phyloP scores from a whole-genome alignment of 2,113 vertebrate genomes.

The Todiramphus chloris region DNA sequence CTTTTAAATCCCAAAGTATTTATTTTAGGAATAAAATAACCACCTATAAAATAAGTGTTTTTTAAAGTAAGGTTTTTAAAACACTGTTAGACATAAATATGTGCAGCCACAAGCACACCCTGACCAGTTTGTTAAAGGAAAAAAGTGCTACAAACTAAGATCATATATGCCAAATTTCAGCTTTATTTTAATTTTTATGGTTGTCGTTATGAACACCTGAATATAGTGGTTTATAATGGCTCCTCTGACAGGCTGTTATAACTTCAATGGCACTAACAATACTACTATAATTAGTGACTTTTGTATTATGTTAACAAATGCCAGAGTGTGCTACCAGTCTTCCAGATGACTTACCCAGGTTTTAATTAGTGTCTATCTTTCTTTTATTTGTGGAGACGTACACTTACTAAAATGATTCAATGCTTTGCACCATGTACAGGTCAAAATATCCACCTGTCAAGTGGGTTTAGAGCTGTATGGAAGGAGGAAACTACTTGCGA shows the following conservation, averaged over 20 bases:
- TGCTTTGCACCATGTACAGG: conserved; percentile 68
- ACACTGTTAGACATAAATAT: background rate
- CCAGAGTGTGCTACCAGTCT: conserved; percentile 69
- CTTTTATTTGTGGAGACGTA: conserved; percentile 69
- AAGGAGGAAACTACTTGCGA: conserved; percentile 29
- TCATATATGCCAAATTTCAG: background rate
- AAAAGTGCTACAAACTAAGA: background rate
- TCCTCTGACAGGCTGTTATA: conserved; percentile 63
- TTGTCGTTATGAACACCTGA: conserved; percentile 51
- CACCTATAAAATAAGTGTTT: background rate
- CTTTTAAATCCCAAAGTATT: background rate
- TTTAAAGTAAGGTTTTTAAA: background rate
- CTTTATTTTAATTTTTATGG: conserved; percentile 46
- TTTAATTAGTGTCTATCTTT: conserved; percentile 76
- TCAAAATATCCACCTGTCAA: conserved; percentile 77
- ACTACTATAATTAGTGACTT: conserved; percentile 74
- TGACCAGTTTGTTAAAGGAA: background rate
- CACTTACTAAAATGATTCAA: conserved; percentile 64
- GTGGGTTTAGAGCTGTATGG: conserved; percentile 44
- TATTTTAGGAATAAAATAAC: background rate
- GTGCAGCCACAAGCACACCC: background rate
- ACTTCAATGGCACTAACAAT: conserved; percentile 53
- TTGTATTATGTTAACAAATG: conserved; percentile 76
- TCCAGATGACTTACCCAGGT: conserved; percentile 70
- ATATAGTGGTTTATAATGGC: conserved; percentile 54